A percentile compares a stretch with the other conserved stretches of the same genome.
phyloP scores from a whole-genome alignment of 2,113 vertebrate species.

The Aspidoscelis tigris region DNA sequence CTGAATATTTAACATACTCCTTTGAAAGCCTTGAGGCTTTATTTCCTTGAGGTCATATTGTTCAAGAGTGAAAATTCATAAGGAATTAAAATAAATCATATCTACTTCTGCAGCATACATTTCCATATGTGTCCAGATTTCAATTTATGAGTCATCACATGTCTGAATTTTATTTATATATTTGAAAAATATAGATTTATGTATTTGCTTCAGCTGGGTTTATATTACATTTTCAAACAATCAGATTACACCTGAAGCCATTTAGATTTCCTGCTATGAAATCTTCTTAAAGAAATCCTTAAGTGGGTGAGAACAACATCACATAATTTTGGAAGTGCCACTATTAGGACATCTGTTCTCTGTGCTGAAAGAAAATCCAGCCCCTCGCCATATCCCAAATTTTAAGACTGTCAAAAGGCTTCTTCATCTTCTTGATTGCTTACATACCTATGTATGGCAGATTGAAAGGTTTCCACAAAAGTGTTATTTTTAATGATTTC shows the following conservation, averaged over 20 bases:
- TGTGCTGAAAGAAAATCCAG: neutral
- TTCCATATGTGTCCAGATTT: neutral
- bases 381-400: no score
- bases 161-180: neutral
- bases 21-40: neutral
- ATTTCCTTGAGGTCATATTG: neutral
- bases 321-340: neutral
- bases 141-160: neutral
- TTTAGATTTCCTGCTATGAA: neutral
- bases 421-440: slow-evolving; percentile 48
- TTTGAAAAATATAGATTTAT: neutral
- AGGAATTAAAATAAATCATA: neutral
- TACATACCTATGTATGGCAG: slow-evolving; percentile 47
- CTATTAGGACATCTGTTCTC: no score
- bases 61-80: slow-evolving; percentile 1
- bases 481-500: slow-evolving; percentile 64
- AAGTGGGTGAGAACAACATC: neutral
- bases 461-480: slow-evolving; percentile 58
- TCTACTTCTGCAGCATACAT: neutral
- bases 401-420: no score
- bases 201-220: neutral
- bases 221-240: neutral
- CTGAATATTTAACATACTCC: neutral
- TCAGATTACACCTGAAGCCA: neutral
- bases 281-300: neutral